Percentiles rank a stretch among this genome's conserved stretches.
Evolutionary conservation across 2,797 vertebrate species (phyloP).

Genomic region (Hypotaenidia philippensis): DNA sequence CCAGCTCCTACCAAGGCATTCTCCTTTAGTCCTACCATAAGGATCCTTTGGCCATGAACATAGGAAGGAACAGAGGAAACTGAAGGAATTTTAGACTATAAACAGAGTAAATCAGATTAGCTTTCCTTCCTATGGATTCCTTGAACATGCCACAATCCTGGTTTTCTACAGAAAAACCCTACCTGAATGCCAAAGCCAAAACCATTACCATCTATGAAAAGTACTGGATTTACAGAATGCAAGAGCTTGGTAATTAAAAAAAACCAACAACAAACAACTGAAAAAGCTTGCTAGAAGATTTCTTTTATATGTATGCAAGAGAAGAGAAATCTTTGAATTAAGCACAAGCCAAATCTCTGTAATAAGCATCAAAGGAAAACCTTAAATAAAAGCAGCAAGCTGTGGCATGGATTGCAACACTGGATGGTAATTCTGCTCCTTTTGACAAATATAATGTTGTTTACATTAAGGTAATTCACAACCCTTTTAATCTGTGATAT

Average conservation of each 20-base stretch:
- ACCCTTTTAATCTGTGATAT: not conserved
- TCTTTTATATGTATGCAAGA: not conserved
- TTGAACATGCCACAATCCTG: not conserved
- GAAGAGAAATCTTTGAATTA: not conserved
- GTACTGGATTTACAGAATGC: not conserved
- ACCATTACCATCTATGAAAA: not conserved
- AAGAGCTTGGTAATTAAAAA: not conserved
- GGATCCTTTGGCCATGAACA: not conserved
- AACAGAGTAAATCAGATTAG: not conserved
- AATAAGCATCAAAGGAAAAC: not conserved
- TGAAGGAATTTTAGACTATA: not conserved
- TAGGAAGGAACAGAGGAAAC: not conserved
- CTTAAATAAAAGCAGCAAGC: not conserved
- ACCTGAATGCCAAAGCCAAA: not conserved
- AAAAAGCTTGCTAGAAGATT: not conserved
- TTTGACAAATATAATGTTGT: not conserved
- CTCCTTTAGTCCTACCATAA: not conserved
- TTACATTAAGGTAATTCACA: not conserved
- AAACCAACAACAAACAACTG: not conserved
- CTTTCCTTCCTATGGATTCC: not conserved
- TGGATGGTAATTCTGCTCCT: not conserved
- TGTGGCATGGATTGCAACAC: not conserved
- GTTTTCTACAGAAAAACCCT: not conserved
- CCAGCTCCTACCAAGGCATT: not conserved
- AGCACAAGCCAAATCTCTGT: not conserved